Evolutionary conservation across 2,888 invertebrate genomes (phyloP).

Genomic region (Drosophila robusta): DNA sequence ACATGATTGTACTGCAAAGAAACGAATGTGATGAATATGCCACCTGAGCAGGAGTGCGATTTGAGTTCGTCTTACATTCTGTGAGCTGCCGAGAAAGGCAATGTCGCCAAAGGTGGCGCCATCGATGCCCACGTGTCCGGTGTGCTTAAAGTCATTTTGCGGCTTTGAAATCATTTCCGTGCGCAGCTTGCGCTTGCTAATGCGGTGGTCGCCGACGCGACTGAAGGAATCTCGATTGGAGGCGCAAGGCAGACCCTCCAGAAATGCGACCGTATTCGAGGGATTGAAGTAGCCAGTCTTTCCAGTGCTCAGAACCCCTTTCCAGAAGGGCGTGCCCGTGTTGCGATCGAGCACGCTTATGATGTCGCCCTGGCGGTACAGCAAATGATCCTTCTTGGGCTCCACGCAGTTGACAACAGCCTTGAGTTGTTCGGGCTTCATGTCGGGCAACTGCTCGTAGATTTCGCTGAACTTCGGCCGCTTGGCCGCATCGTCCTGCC

Average conservation of each 20-base stretch:
- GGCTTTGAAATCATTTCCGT: slow-evolving; percentile 98
- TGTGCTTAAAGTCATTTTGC: slow-evolving; percentile 98
- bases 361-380: slow-evolving; percentile 94
- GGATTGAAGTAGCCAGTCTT: slow-evolving; percentile 98
- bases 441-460: slow-evolving; percentile 91
- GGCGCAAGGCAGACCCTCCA: slow-evolving; percentile 87
- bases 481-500: slow-evolving; percentile 95
- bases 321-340: slow-evolving; percentile 92
- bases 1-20: slow-evolving; percentile 89
- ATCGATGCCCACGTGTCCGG: slow-evolving; percentile 97
- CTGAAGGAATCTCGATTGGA: slow-evolving; percentile 88
- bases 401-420: slow-evolving; percentile 87
- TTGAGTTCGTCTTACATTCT: slow-evolving; percentile 79
- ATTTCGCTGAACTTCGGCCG: slow-evolving; percentile 96
- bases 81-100: slow-evolving; percentile 86
- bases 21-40: neutral
- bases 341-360: slow-evolving; percentile 96
- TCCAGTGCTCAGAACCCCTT: slow-evolving; percentile 94
- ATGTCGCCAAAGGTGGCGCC: slow-evolving; percentile 99
- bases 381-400: slow-evolving; percentile 90
- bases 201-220: slow-evolving; percentile 86
- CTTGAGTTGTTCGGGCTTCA: slow-evolving; percentile 96
- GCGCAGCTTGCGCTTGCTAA: slow-evolving; percentile 89
- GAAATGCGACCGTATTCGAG: slow-evolving; percentile 93
- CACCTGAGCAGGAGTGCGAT: neutral